Percentiles rank a stretch among this genome's conserved stretches.
These are phyloP conservation scores for Callimorpha dominula DNA, from an alignment of 2,888 invertebrate genomes.

Conservation along the genomic window DNA sequence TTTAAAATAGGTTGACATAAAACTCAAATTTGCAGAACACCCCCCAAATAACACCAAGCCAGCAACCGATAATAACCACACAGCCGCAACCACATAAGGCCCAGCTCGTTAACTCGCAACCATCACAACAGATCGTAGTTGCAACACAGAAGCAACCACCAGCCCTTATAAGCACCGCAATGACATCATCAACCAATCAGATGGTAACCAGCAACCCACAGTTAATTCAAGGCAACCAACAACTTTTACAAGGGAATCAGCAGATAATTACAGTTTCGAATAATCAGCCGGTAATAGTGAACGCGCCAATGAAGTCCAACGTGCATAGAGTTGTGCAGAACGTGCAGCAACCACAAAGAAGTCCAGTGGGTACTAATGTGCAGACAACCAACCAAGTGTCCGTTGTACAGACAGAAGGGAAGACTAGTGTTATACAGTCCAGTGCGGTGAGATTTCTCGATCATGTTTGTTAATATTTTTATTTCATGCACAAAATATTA, in stretches of 20 bases:
- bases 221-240: slow-evolving; percentile 64
- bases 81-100: slow-evolving; percentile 87
- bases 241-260: slow-evolving; percentile 69
- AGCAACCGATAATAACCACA: slow-evolving; percentile 81
- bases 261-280: slow-evolving; percentile 78
- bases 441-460: slow-evolving; percentile 56
- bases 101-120: slow-evolving; percentile 73
- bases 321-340: slow-evolving; percentile 73
- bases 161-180: slow-evolving; percentile 70
- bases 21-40: slow-evolving; percentile 65
- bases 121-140: slow-evolving; percentile 76
- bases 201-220: slow-evolving; percentile 60
- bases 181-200: slow-evolving; percentile 66
- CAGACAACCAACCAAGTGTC: slow-evolving; percentile 53
- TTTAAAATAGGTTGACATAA: background rate
- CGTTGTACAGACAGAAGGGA: slow-evolving; percentile 60
- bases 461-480: background rate
- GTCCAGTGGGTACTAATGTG: slow-evolving; percentile 61
- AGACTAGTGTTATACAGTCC: slow-evolving; percentile 67
- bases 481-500: background rate
- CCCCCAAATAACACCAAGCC: slow-evolving; percentile 80
- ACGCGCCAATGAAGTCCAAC: slow-evolving; percentile 70
- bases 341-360: slow-evolving; percentile 69
- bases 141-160: slow-evolving; percentile 77
- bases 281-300: slow-evolving; percentile 80